These are phyloP conservation scores for Caranx ignobilis DNA, from an alignment of 2,113 vertebrate species.

Conservation along the genomic window DNA sequence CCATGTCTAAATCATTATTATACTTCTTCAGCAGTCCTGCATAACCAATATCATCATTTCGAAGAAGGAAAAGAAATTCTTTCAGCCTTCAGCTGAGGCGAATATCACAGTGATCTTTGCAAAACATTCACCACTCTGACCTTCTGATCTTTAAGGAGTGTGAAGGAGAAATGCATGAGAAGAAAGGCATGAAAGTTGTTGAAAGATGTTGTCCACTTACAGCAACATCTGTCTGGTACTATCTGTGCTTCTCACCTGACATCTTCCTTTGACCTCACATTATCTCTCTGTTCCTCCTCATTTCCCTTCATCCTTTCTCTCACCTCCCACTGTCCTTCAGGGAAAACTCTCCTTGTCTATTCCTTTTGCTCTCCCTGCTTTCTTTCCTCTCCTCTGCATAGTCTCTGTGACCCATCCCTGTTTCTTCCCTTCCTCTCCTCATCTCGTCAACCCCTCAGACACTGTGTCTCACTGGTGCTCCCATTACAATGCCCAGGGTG, in stretches of 20 bases:
- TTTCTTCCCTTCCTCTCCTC: constrained; percentile 30
- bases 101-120: not conserved
- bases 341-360: constrained; percentile 1
- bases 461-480: constrained; percentile 59
- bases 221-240: constrained; percentile 32
- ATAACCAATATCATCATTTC: not conserved
- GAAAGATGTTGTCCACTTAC: constrained; percentile 45
- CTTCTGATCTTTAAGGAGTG: constrained; percentile 1
- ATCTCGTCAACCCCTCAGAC: constrained; percentile 68
- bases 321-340: not conserved
- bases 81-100: not conserved
- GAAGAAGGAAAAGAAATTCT: not conserved
- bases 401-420: not conserved
- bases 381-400: constrained; percentile 7
- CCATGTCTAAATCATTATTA: not conserved
- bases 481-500: constrained; percentile 66
- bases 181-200: constrained; percentile 31
- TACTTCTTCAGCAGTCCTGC: not conserved
- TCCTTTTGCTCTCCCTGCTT: constrained; percentile 3
- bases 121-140: constrained; percentile 20
- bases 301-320: constrained; percentile 19
- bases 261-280: constrained; percentile 44
- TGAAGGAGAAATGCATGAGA: constrained; percentile 27
- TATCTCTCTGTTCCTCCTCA: constrained; percentile 23
- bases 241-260: constrained; percentile 25